These are phyloP conservation scores for Spilosoma lubricipeda DNA, from an alignment of 2,888 invertebrate species.

Conservation along the genomic window DNA sequence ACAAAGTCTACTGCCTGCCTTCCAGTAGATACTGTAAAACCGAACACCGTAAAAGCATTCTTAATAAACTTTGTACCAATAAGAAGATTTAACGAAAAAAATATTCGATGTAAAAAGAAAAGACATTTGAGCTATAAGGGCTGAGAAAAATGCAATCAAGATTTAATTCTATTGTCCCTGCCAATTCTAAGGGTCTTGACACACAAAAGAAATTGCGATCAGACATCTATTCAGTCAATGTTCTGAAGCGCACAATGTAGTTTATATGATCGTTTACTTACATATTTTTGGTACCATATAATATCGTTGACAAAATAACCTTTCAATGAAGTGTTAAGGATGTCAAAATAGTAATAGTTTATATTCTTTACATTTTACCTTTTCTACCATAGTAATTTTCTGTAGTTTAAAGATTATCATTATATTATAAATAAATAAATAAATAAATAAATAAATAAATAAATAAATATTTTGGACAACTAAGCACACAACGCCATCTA, in stretches of 20 bases:
- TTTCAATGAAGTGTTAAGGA: too few relatives aligned
- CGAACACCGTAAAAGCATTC: background rate
- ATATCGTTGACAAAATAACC: too few relatives aligned
- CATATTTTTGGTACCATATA: background rate
- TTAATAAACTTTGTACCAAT: background rate
- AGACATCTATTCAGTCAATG: background rate
- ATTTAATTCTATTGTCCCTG: background rate
- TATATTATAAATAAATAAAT: too few relatives aligned
- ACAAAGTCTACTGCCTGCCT: too few relatives aligned
- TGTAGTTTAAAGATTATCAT: too few relatives aligned
- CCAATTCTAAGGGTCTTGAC: background rate
- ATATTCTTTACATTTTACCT: too few relatives aligned
- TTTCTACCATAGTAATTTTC: too few relatives aligned
- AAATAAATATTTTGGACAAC: too few relatives aligned
- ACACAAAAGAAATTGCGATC: background rate
- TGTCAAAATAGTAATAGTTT: too few relatives aligned
- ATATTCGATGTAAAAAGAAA: background rate
- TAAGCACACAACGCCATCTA: too few relatives aligned
- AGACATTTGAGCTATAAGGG: background rate
- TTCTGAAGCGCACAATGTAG: background rate
- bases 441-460: too few relatives aligned
- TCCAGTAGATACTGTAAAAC: background rate
- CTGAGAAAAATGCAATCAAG: background rate
- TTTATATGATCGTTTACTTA: background rate
- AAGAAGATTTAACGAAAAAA: background rate